These are phyloP conservation scores for Ectemnius cavifrons DNA, from an alignment of 2,888 invertebrate species.

Conservation along the genomic window DNA sequence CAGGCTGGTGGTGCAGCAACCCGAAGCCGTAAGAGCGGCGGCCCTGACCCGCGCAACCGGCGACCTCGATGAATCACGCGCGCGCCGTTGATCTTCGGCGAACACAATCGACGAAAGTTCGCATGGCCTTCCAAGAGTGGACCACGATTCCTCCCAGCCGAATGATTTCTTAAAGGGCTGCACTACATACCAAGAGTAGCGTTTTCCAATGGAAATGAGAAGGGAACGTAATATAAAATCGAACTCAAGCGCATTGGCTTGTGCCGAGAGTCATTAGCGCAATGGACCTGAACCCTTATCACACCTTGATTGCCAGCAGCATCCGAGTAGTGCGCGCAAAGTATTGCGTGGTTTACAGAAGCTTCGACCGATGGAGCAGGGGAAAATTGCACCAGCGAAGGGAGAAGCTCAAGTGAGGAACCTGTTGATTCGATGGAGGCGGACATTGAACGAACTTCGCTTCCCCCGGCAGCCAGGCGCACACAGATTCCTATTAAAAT, in stretches of 20 bases:
- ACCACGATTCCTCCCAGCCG: background rate
- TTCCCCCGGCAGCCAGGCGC: background rate
- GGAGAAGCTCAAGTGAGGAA: constrained; percentile 7
- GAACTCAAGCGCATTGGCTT: no score
- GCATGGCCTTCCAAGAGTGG: constrained; percentile 9
- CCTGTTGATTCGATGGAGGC: constrained; percentile 44
- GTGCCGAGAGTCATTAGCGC: no score
- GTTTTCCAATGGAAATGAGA: no score
- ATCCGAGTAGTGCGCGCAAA: no score
- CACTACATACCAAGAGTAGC: no score
- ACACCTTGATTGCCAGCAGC: no score
- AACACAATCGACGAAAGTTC: constrained; percentile 54
- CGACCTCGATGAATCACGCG: constrained; percentile 62
- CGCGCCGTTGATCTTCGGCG: constrained; percentile 35
- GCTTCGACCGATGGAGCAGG: background rate
- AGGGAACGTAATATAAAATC: no score
- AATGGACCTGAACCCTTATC: no score
- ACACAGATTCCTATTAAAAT: constrained; percentile 1
- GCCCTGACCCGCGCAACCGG: constrained; percentile 62
- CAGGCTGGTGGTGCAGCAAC: constrained; percentile 54
- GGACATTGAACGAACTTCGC: constrained; percentile 14
- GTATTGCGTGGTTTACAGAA: no score
- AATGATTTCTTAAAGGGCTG: no score
- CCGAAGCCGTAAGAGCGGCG: constrained; percentile 52
- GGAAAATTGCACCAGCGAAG: background rate